Evolutionary conservation across 1,140 invertebrate species (phyloP).

Genomic region (Tribolium castaneum): DNA sequence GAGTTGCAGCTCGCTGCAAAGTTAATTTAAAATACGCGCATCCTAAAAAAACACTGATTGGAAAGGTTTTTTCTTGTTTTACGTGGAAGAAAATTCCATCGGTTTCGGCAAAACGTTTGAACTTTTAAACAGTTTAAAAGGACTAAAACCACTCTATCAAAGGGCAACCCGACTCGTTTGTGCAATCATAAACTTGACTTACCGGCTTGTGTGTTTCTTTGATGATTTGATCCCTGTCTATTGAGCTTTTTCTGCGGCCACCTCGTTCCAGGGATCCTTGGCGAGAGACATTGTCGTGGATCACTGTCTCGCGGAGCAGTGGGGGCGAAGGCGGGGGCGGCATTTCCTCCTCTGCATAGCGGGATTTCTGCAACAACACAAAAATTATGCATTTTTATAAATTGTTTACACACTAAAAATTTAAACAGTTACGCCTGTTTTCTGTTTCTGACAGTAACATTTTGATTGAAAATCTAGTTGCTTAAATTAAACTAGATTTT

Average conservation of each 20-base stretch:
- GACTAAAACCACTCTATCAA: background rate
- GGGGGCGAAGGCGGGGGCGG: conserved; percentile 69
- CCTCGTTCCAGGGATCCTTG: conserved; percentile 59
- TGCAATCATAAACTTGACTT: conserved; percentile 39
- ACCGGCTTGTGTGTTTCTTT: conserved; percentile 52
- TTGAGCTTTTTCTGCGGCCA: conserved; percentile 52
- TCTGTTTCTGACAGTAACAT: too few species aligned
- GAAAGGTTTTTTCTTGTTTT: background rate
- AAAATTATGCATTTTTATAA: too few species aligned
- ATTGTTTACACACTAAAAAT: too few species aligned
- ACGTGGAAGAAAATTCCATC: background rate
- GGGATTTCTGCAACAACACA: conserved; percentile 68
- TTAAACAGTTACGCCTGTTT: too few species aligned
- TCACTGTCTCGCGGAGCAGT: conserved; percentile 60
- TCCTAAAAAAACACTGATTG: background rate
- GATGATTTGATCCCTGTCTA: conserved; percentile 51
- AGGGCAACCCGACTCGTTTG: background rate
- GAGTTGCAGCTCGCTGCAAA: background rate
- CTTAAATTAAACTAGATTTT: too few species aligned
- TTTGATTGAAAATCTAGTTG: too few species aligned
- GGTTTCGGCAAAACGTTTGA: background rate
- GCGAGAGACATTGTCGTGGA: conserved; percentile 52
- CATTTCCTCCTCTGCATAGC: conserved; percentile 68
- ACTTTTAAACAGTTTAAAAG: background rate
- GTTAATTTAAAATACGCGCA: background rate